Percentiles rank a stretch among this genome's conserved stretches.
phyloP scores from a whole-genome alignment of 2,113 vertebrate species.

The Zapornia atra region DNA sequence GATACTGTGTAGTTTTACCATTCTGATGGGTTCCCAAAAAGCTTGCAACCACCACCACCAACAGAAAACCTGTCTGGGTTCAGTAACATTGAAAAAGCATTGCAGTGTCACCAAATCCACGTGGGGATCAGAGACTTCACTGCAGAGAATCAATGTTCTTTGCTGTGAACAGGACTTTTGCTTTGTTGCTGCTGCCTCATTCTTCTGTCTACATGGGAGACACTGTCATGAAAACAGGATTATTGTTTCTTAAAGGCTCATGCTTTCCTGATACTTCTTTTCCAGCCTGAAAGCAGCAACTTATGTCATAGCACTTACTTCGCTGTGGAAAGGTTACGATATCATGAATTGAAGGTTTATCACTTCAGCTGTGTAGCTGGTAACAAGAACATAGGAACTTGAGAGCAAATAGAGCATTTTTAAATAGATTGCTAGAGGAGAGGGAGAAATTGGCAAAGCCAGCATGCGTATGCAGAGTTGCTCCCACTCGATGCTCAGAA shows the following conservation, averaged over 20 bases:
- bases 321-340: not conserved
- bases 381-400: not conserved
- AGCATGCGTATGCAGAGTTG: not conserved
- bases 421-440: not conserved
- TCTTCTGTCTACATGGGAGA: not conserved
- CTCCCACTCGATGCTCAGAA: not conserved
- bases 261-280: not conserved
- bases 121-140: not conserved
- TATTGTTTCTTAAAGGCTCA: not conserved
- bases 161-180: not conserved
- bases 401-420: not conserved
- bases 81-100: not conserved
- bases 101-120: not conserved
- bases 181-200: not conserved
- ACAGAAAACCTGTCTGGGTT: not conserved
- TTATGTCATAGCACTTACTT: not conserved
- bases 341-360: not conserved
- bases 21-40: not conserved
- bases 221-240: not conserved
- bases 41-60: not conserved
- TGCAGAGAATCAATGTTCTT: not conserved
- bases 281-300: not conserved
- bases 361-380: not conserved
- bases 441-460: not conserved
- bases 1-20: not conserved